Conservation (phyloP, 2,797 vertebrate genomes). For the Lophura swinhoii region DNA sequence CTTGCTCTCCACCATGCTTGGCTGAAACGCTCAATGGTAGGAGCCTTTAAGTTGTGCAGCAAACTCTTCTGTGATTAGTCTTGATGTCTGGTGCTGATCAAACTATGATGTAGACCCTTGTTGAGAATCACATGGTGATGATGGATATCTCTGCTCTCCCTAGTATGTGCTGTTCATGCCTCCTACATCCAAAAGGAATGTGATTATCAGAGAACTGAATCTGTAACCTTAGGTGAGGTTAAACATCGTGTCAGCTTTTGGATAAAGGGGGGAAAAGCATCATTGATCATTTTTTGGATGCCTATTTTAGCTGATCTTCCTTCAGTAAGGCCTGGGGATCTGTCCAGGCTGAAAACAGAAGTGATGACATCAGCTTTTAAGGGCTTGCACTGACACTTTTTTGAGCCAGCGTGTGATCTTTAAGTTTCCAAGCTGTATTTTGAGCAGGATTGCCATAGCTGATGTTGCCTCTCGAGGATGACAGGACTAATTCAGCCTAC, state of each 20-base stretch:
- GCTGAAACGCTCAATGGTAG: neutral
- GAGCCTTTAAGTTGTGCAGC: neutral
- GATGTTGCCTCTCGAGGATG: neutral
- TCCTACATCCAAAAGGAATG: neutral
- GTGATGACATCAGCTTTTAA: neutral
- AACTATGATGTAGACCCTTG: neutral
- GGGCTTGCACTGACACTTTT: neutral
- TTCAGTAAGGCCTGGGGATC: neutral
- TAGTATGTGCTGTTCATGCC: neutral
- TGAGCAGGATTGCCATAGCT: neutral
- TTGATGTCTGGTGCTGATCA: neutral
- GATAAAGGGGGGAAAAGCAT: neutral
- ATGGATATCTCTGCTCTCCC: neutral
- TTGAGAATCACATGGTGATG: constrained; percentile 3
- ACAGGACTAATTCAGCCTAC: neutral
- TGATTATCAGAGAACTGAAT: neutral
- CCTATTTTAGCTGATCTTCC: neutral
- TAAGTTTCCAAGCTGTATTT: neutral
- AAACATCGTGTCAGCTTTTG: constrained; percentile 21
- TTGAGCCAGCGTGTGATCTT: neutral
- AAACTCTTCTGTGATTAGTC: neutral
- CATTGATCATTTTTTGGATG: neutral
- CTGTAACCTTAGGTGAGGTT: neutral
- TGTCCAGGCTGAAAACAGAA: neutral
- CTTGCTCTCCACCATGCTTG: neutral